These are phyloP conservation scores for Siderastrea siderea DNA, from an alignment of 92 coral and sea anemone genomes.

Conservation along the genomic window DNA sequence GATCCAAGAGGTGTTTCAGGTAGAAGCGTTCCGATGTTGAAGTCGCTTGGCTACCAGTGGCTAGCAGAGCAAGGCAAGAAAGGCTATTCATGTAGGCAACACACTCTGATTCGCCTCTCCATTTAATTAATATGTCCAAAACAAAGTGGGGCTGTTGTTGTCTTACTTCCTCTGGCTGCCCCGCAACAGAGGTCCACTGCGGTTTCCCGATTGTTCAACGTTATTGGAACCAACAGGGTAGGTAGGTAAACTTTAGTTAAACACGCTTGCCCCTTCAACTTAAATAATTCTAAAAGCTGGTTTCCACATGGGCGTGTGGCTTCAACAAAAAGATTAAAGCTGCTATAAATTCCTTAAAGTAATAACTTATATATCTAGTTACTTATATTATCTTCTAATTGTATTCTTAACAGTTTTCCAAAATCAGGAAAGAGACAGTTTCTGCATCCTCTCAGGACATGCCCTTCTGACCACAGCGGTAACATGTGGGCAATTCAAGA, in stretches of 20 bases:
- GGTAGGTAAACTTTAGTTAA: too few species aligned
- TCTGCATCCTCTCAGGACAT: not conserved
- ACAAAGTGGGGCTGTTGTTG: conserved; percentile 35
- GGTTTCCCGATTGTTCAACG: conserved; percentile 46
- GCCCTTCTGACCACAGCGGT: conserved; percentile 54
- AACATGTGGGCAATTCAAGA: conserved; percentile 33
- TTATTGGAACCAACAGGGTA: too few species aligned
- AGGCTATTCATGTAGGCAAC: conserved; percentile 42
- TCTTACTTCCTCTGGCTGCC: conserved; percentile 58
- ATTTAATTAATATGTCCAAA: conserved; percentile 17
- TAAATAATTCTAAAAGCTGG: too few species aligned
- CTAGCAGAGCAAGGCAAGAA: conserved; percentile 48
- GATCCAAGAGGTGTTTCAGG: conserved; percentile 10
- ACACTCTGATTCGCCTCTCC: conserved; percentile 66
- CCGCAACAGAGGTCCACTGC: conserved; percentile 42
- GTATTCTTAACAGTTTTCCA: too few species aligned
- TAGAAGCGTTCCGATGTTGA: conserved; percentile 48
- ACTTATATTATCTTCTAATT: too few species aligned
- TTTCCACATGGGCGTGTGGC: too few species aligned
- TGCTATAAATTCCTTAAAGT: too few species aligned
- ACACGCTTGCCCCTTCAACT: too few species aligned
- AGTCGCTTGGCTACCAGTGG: conserved; percentile 68
- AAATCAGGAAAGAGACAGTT: too few species aligned
- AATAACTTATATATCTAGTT: too few species aligned
- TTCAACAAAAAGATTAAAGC: too few species aligned